Percentiles rank a stretch among this genome's conserved stretches.
Evolutionary conservation across 2,113 vertebrate genomes (phyloP).

Genomic region (Leucopsar rothschildi): DNA sequence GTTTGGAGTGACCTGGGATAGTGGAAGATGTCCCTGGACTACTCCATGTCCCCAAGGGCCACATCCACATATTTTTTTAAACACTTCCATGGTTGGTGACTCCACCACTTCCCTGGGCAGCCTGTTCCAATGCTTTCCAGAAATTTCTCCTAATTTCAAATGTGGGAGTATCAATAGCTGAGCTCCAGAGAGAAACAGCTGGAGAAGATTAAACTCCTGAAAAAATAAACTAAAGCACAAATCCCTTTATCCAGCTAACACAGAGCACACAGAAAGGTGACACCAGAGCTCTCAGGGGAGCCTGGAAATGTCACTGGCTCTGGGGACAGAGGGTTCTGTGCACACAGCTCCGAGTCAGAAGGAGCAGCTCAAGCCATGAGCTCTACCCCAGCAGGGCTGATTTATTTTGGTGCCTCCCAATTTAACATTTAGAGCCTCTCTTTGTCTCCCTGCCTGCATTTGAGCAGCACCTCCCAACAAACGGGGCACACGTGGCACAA

Average conservation of each 20-base stretch:
- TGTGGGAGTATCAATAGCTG: fast-evolving
- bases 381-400: not conserved
- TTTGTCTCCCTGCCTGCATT: not conserved
- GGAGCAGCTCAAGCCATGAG: fast-evolving
- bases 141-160: not conserved
- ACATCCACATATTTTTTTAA: not conserved
- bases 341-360: fast-evolving
- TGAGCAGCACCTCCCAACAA: not conserved
- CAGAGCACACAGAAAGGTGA: not conserved
- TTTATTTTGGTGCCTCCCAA: not conserved
- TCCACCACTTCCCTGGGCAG: not conserved
- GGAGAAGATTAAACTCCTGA: not conserved
- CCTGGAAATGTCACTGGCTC: not conserved
- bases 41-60: not conserved
- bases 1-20: not conserved
- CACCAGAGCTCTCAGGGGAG: not conserved
- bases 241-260: not conserved
- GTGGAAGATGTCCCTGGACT: not conserved
- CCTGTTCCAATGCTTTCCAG: not conserved
- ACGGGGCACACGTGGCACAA: not conserved
- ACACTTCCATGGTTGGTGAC: not conserved
- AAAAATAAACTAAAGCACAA: not conserved
- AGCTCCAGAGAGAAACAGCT: not conserved
- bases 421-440: not conserved
- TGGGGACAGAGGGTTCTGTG: not conserved